Base-by-base conservation (phyloP, 2,113 vertebrate species). In the Clarias magur region DNA sequence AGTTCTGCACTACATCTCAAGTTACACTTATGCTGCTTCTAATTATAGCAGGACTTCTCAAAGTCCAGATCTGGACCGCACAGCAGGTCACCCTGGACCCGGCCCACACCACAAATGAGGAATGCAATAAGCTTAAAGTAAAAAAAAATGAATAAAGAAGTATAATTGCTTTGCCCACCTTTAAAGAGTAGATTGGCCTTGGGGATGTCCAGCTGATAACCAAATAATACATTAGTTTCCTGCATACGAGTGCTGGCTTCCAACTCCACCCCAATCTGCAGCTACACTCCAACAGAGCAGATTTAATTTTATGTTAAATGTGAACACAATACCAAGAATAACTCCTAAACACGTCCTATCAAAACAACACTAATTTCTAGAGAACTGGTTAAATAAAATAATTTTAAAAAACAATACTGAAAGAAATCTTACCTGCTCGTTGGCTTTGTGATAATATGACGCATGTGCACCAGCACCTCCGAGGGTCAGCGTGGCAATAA, bases 381-480 rank as follows among this genome's bases (percentile, higher is more conserved):
- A 78, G n/a, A 19, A 27, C 0, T 15, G 25, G 54, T 56, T 30
- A 68, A 67, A 38, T 38, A 3, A 38, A 38, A 38, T 38, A 38
- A 38, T 3, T 3, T 38, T 38, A 38, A 38, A 38, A 38, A 38
- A 38, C 67, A 68, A 4, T 21, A 38, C 11, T 63, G 65, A 59
- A 65, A 6, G 59, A 19, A 34, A n/a, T 10, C 38, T 82, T 93
- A 97, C 97, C 96, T 96, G 96, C 16, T 97, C 96, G 3, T 95
- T 97, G 88, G 97, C 96, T 94, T 94, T 97, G 92, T 97, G 97
- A 91, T 97, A 97, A 48, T 97, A 97, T 0, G 96, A 97, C 0
- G 95, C 96, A 0, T 97, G 97, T 85, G 94, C 96, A 72, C 97
- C 96, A 0, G 96, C 95, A 54, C 96, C 96, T 48, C 96, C 96